Conservation (phyloP, 2,797 vertebrate genomes). For the Chrosomus eos region DNA sequence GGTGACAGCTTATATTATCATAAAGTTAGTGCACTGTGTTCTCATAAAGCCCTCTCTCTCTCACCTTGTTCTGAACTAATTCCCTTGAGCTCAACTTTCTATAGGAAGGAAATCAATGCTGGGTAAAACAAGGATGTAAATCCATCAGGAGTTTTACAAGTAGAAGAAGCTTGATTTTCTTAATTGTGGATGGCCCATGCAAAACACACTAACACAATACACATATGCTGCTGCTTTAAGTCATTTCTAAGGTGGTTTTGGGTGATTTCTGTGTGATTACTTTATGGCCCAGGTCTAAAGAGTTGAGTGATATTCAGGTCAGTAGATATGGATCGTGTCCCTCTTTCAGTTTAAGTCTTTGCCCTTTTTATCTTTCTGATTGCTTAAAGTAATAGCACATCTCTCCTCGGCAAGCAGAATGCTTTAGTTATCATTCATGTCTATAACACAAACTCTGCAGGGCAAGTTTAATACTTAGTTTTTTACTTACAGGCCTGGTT, state of each 20-base stretch:
- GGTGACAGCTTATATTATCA: constrained; percentile 1
- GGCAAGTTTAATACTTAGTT: too few relatives aligned
- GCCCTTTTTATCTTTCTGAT: not conserved
- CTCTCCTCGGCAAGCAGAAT: not conserved
- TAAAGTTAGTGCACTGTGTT: not conserved
- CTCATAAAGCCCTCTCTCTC: constrained; percentile 12
- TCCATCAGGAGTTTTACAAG: not conserved
- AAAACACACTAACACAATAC: not conserved
- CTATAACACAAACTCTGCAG: not conserved
- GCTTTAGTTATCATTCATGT: not conserved
- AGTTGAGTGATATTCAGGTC: not conserved
- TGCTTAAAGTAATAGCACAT: not conserved
- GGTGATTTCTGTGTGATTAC: not conserved
- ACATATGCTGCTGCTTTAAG: not conserved
- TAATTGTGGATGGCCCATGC: not conserved
- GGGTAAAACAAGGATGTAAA: constrained; percentile 41
- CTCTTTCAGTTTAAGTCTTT: not conserved
- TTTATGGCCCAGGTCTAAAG: not conserved
- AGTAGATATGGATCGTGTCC: not conserved
- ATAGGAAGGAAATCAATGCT: not conserved
- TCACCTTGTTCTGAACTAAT: constrained; percentile 22
- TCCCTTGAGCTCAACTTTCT: not conserved
- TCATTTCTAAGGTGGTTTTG: not conserved
- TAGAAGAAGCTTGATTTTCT: not conserved
- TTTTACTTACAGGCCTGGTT: not conserved